Evolutionary conservation across 2,797 vertebrate genomes (phyloP), one percentile per base, ranked within the genome.

Genomic region (Cossypha polioptera): DNA sequence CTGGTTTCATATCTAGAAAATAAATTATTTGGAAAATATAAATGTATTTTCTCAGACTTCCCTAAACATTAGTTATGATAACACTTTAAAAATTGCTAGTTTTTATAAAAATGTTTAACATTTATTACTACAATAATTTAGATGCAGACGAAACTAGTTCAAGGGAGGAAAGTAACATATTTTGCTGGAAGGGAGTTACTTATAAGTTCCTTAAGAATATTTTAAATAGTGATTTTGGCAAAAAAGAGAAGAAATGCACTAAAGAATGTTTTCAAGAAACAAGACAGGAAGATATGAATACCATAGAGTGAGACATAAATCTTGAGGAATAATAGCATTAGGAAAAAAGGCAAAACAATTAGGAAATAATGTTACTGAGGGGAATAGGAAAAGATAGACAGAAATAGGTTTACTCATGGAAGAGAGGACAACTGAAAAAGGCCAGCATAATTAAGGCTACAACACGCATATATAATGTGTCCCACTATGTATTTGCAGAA

Each of bases 241-340:
- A 87, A 20, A 84, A 75, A 50, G 19, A 78, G 13, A 11, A 82
- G 16, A 59, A 73, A 19, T 62, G 45, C 8, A 42, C 4, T 54
- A 42, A 68, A 28, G 5, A 75, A 75, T 16, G 68, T 51, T 51
- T 71, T 89, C 25, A 45, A 69, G 33, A 51, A 71, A 63, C 21
- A 68, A 55, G 15, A 47, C 22, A 71, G 43, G 33, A 71, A 61
- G 35, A 38, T 54, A 83, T 50, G 43, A 65, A 67, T 42, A 71
- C 12, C 17, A 35, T 2, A 43, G 28, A 36, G 8, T 28, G 33
- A 69, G 35, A 91, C 0, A 0, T 18, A 31, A 43, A 58, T 47
- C 33, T 78, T 74, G 25, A 48, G 53, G 50, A 84, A 75, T 33
- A 75, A 89, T 0, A 59, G 9, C 74, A 59, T 51, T 45, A 71